phyloP scores from a whole-genome alignment of 2,797 vertebrate genomes.

The Darevskia mixta region DNA sequence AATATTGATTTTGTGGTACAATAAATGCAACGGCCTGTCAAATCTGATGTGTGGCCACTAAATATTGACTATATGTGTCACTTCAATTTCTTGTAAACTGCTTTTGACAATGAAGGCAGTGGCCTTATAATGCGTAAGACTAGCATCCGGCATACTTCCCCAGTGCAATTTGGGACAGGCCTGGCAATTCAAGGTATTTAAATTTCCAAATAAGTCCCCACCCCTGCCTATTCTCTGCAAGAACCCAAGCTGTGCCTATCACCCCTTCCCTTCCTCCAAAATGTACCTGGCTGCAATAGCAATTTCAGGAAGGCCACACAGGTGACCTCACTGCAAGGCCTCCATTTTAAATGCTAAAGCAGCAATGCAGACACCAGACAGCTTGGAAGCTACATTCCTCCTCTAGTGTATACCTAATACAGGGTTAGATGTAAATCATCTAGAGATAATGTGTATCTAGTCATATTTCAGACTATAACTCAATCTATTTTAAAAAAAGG shows the following conservation, averaged over 20 bases:
- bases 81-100: background rate
- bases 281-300: no score
- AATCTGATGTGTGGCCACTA: background rate
- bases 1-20: conserved; percentile 12
- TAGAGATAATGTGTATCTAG: background rate
- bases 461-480: no score
- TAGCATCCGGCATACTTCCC: background rate
- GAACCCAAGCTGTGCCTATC: no score
- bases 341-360: background rate
- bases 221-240: no score
- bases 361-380: no score
- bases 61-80: background rate
- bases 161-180: background rate
- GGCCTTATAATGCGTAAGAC: background rate
- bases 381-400: background rate
- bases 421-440: background rate
- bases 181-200: background rate
- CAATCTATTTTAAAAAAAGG: background rate
- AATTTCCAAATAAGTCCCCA: background rate
- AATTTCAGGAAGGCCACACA: background rate
- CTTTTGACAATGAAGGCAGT: background rate
- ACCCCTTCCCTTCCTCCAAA: no score
- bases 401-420: background rate
- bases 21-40: background rate
- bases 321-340: background rate